phyloP scores from a whole-genome alignment of 2,113 vertebrate genomes.

The Oenanthe melanoleuca region DNA sequence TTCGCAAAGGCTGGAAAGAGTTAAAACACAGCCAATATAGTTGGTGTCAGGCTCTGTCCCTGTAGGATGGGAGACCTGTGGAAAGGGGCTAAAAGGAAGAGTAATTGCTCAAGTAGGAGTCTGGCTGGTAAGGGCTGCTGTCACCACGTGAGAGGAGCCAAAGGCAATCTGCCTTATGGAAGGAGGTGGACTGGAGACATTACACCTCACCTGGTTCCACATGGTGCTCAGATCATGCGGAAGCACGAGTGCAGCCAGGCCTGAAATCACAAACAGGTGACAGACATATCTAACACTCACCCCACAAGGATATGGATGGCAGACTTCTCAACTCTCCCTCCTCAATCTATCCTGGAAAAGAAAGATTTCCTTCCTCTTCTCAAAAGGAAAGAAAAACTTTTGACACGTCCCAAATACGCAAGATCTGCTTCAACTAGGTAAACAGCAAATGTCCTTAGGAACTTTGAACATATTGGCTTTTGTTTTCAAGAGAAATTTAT shows the following conservation, averaged over 20 bases:
- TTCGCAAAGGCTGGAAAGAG: neutral
- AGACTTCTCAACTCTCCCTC: neutral
- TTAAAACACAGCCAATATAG: neutral
- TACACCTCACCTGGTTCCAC: neutral
- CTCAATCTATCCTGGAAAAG: neutral
- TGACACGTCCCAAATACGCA: neutral
- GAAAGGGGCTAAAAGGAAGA: neutral
- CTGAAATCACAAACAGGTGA: neutral
- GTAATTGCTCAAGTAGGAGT: neutral
- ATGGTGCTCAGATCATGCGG: neutral
- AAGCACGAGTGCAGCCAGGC: neutral
- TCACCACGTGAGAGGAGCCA: neutral
- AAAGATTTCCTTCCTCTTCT: neutral
- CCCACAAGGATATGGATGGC: neutral
- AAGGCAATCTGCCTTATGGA: neutral
- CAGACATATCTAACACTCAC: neutral
- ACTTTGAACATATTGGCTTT: neutral
- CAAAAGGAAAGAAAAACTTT: neutral
- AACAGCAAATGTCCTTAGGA: neutral
- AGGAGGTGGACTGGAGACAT: neutral
- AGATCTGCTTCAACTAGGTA: neutral
- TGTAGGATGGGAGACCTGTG: neutral
- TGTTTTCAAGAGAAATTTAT: neutral
- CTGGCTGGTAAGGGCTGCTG: neutral
- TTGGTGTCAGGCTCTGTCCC: neutral